Conservation (phyloP, 1,140 invertebrate species). For the Oryzaephilus surinamensis region DNA sequence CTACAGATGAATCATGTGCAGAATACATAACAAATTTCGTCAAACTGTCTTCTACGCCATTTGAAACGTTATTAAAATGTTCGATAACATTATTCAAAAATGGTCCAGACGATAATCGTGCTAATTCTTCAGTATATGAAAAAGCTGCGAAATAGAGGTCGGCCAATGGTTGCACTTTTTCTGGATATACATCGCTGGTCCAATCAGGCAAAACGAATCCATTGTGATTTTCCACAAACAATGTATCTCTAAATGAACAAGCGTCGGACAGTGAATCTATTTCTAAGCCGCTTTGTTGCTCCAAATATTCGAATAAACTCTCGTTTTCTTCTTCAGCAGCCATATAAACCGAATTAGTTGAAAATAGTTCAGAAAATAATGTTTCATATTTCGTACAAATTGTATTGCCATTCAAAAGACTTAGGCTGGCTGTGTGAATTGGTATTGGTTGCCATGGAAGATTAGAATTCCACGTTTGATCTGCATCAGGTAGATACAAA, state of each 20-base stretch:
- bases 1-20: too few species aligned
- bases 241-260: slow-evolving; percentile 54
- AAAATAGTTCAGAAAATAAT: too few species aligned
- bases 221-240: slow-evolving; percentile 53
- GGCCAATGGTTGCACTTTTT: slow-evolving; percentile 41
- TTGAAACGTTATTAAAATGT: slow-evolving; percentile 23
- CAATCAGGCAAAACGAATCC: slow-evolving; percentile 64
- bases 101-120: slow-evolving; percentile 48
- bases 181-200: slow-evolving; percentile 47
- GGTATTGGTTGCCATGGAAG: too few species aligned
- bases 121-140: slow-evolving; percentile 42
- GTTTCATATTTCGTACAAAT: slow-evolving; percentile 44
- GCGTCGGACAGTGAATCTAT: slow-evolving; percentile 44
- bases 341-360: too few species aligned
- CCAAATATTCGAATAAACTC: too few species aligned
- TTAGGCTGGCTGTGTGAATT: too few species aligned
- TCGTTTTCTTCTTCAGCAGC: too few species aligned
- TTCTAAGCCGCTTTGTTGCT: too few species aligned
- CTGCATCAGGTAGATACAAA: slow-evolving; percentile 53
- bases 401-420: slow-evolving; percentile 49
- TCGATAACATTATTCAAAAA: slow-evolving; percentile 39
- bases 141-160: slow-evolving; percentile 40
- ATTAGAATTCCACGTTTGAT: slow-evolving; percentile 58
- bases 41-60: too few species aligned
- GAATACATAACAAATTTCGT: too few species aligned